Conservation (phyloP, 2,113 vertebrate genomes). For the rat (Rattus norvegicus) region GRCr8 NC_086022.1:181410501-181411000, state of each 20-base stretch:
- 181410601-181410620: background rate
- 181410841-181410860: background rate
- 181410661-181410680: background rate
- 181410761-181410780: background rate
- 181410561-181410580: background rate
- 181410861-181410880: background rate
- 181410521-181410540: background rate
- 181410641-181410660: no score
- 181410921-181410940: background rate
- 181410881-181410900: background rate
- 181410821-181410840: background rate
- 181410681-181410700: background rate
- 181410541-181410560: background rate
- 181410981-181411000: background rate
- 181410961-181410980: background rate
- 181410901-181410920: background rate
- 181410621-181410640: background rate
- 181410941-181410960: constrained; percentile 1
- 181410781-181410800: background rate
- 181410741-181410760: constrained; percentile 9
- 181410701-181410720: background rate
- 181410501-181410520: background rate
- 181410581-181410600: background rate
- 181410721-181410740: background rate
- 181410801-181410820: background rate